These are phyloP conservation scores for Ophion ventricosus DNA, from an alignment of 2,888 invertebrate species.

Conservation along the genomic window DNA sequence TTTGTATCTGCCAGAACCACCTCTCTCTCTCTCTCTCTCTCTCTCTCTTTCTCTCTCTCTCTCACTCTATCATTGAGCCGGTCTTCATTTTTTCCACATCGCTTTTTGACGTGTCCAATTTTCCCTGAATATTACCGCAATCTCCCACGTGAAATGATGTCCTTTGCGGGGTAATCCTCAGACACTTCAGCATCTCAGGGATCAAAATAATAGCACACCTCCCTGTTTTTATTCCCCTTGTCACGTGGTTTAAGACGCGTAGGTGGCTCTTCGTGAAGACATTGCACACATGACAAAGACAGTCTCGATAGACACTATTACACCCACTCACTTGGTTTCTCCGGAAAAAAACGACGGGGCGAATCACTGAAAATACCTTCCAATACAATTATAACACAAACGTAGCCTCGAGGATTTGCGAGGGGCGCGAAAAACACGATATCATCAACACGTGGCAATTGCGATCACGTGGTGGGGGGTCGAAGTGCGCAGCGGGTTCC, in stretches of 20 bases:
- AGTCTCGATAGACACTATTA: not conserved
- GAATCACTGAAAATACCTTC: constrained; percentile 9
- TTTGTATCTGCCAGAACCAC: constrained; percentile 6
- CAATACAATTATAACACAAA: not conserved
- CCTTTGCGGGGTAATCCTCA: constrained; percentile 3
- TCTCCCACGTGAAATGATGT: constrained; percentile 2
- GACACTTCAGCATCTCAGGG: not conserved
- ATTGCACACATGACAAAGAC: not conserved
- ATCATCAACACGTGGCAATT: constrained; percentile 56
- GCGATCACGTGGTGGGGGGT: constrained; percentile 63
- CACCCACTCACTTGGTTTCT: constrained; percentile 21
- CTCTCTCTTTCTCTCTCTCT: constrained; percentile 15
- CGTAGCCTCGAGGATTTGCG: not conserved
- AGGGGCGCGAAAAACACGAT: not conserved
- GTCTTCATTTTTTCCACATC: constrained; percentile 71
- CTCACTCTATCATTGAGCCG: constrained; percentile 38
- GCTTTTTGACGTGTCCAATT: constrained; percentile 15
- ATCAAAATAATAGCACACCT: not conserved
- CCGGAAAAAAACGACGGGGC: not conserved
- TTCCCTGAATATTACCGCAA: constrained; percentile 3
- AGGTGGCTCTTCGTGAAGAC: constrained; percentile 1
- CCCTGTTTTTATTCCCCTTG: constrained; percentile 48
- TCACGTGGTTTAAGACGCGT: constrained; percentile 59
- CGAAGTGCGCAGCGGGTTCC: constrained; percentile 10
- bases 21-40: constrained; percentile 1